These are phyloP conservation scores for Pygocentrus nattereri DNA, from an alignment of 2,797 vertebrate genomes.

Conservation along the genomic window DNA sequence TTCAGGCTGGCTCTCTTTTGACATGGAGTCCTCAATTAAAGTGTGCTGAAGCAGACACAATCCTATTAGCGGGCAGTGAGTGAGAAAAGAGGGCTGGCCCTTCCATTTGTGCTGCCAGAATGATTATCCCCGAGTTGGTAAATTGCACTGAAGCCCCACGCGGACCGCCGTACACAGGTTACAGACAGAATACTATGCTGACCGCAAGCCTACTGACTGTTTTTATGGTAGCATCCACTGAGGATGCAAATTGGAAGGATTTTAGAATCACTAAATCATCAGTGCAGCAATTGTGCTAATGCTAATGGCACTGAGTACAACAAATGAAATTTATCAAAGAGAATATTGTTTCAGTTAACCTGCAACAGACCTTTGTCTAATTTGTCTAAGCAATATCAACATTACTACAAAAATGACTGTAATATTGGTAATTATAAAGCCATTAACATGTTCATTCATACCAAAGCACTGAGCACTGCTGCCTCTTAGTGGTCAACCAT, in stretches of 20 bases:
- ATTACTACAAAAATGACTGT: conserved; percentile 42
- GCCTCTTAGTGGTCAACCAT: conserved; percentile 82
- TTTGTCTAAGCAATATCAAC: conserved; percentile 32
- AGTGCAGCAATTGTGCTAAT: conserved; percentile 12
- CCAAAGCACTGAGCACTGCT: conserved; percentile 75
- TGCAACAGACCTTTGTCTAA: conserved; percentile 29
- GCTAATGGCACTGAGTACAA: background rate
- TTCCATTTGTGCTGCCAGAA: conserved; percentile 81
- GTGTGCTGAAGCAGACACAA: conserved; percentile 90
- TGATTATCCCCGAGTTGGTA: conserved; percentile 89
- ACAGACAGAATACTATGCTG: conserved; percentile 43
- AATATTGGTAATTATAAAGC: conserved; percentile 66
- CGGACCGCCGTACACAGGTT: conserved; percentile 51
- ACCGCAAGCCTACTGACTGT: conserved; percentile 22
- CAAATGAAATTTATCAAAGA: conserved; percentile 41
- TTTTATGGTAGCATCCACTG: conserved; percentile 22
- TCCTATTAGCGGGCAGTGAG: conserved; percentile 88
- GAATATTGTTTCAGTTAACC: conserved; percentile 34
- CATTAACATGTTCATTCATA: conserved; percentile 58
- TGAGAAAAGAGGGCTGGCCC: conserved; percentile 71
- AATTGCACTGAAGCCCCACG: conserved; percentile 81
- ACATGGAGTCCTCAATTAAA: conserved; percentile 89
- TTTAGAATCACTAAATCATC: conserved; percentile 9
- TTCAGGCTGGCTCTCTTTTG: conserved; percentile 79
- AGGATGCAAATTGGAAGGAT: conserved; percentile 24